phyloP scores from a whole-genome alignment of 2,797 vertebrate genomes.

The Sebastes miniatus region DNA sequence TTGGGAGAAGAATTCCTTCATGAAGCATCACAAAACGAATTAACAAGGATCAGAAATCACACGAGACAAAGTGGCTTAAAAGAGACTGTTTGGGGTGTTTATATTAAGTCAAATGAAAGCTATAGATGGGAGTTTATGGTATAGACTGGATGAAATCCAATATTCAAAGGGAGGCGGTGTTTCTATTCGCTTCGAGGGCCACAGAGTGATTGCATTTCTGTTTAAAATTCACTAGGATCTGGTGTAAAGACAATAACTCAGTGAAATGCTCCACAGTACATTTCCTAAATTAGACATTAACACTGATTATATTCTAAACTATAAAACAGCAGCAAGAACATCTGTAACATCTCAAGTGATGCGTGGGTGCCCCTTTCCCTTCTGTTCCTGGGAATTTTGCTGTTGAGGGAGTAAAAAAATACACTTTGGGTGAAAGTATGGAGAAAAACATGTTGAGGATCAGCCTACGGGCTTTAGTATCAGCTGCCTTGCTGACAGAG shows the following conservation, averaged over 20 bases:
- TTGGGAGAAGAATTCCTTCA: slow-evolving; percentile 13
- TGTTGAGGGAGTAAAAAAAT: slow-evolving; percentile 25
- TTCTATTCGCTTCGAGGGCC: slow-evolving; percentile 20
- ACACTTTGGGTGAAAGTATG: slow-evolving; percentile 9
- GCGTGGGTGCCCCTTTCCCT: slow-evolving; percentile 38
- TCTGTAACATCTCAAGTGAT: slow-evolving; percentile 76
- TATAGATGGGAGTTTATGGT: slow-evolving; percentile 44
- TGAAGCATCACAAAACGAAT: slow-evolving; percentile 14
- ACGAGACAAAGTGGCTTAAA: background rate
- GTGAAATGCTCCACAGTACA: slow-evolving; percentile 75
- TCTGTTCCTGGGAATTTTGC: slow-evolving; percentile 5
- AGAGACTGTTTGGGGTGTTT: background rate
- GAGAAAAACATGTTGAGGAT: slow-evolving; percentile 18
- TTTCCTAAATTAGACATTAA: slow-evolving; percentile 77
- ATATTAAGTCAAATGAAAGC: slow-evolving; percentile 10
- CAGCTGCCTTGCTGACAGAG: slow-evolving; percentile 20
- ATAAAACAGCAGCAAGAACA: slow-evolving; percentile 62
- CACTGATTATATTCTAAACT: slow-evolving; percentile 79
- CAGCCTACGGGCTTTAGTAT: slow-evolving; percentile 5
- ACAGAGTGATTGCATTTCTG: slow-evolving; percentile 61
- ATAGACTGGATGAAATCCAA: slow-evolving; percentile 40
- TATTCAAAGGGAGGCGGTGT: slow-evolving; percentile 19
- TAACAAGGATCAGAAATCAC: slow-evolving; percentile 17
- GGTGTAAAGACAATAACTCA: slow-evolving; percentile 69
- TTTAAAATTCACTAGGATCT: slow-evolving; percentile 66